These are phyloP conservation scores for Tipula unca DNA, from an alignment of 2,888 invertebrate species.

Conservation along the genomic window DNA sequence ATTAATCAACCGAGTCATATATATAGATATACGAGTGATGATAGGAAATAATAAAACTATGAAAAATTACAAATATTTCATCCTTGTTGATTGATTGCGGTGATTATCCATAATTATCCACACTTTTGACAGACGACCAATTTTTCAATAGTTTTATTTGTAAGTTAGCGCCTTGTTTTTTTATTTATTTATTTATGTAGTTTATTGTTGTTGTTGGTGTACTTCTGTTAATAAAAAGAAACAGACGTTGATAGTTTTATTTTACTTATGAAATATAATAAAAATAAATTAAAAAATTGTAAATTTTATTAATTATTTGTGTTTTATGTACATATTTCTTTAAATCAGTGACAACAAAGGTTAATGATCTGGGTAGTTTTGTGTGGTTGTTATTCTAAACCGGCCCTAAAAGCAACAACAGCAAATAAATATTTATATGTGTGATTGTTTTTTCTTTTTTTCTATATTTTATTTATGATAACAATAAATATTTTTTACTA, in stretches of 20 bases:
- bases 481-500: too few species aligned
- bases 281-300: too few species aligned
- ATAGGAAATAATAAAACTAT: neutral
- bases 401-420: too few species aligned
- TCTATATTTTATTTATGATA: too few species aligned
- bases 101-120: conserved; percentile 14
- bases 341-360: too few species aligned
- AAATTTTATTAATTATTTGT: too few species aligned
- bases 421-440: too few species aligned
- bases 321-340: too few species aligned
- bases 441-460: too few species aligned
- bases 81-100: neutral
- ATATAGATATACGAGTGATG: neutral
- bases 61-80: neutral
- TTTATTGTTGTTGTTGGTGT: neutral
- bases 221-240: neutral
- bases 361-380: too few species aligned
- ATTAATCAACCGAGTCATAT: neutral
- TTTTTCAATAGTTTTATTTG: neutral
- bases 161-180: neutral
- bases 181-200: neutral
- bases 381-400: too few species aligned
- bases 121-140: neutral
- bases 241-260: neutral
- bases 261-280: too few species aligned